Evolutionary conservation across 2,113 vertebrate genomes (phyloP), one percentile per base, ranked within the genome.

Genomic region (Circaetus gallicus): DNA sequence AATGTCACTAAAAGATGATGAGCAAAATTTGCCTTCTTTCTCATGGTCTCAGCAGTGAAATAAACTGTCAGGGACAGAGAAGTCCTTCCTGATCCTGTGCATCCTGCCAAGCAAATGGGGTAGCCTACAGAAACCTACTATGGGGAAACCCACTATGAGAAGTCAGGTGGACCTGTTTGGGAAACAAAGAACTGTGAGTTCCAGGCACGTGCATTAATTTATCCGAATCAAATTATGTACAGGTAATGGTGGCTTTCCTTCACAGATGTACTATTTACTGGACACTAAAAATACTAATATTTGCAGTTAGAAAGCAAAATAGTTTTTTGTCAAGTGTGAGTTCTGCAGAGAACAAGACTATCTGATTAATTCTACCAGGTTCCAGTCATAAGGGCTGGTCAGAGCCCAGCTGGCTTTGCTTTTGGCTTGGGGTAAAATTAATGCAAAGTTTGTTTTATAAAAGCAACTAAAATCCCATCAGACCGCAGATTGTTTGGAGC

Each of bases 401-500:
- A 80, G 67, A 91, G 79, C 74, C 86, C 89, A 91, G 19, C 4
- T 91, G 94, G 66, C 84, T 95, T 91, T 83, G 53, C 62, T 94
- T 95, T 91, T 95, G 90, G 89, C 91, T 94, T 76, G 21, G 58
- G 53, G 21, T 72, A 90, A 96, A 90, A 93, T 87, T 76, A 95
- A 95, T 94, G 62, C 24, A 77, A 94, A 95, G 55, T 93, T 95
- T 96, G 66, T 93, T 97, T 96, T 93, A 89, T 24, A 93, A 91
- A 97, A 95, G 32, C 93, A 90, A 91, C 86, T 87, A 65, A 93
- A 96, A 96, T 97, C 91, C 74, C 97, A 92, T 62, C 52, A 94
- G 89, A 91, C 42, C 78, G 73, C 65, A 91, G 86, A 87, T 55
- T 85, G 18, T 76, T 93, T 79, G 69, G 43, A 94, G 72, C 19